phyloP scores from a whole-genome alignment of 1,140 invertebrate species.

The Anagrus nilaparvatae region DNA sequence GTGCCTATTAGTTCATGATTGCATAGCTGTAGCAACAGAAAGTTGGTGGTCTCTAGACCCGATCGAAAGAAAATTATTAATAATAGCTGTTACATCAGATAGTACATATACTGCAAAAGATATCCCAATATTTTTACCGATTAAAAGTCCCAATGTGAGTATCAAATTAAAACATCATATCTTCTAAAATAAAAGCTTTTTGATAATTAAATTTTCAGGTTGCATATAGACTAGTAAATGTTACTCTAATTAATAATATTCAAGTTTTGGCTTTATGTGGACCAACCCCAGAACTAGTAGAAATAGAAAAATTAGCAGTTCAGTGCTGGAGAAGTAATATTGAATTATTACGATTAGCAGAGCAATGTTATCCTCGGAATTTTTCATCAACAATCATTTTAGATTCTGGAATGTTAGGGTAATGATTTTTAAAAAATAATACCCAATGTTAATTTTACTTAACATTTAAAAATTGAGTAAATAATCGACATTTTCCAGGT shows the following conservation, averaged over 20 bases:
- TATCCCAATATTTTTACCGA: constrained; percentile 70
- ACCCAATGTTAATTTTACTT: too few species aligned
- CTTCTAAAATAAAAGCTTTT: constrained; percentile 7
- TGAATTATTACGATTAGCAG: constrained; percentile 52
- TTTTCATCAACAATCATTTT: constrained; percentile 50
- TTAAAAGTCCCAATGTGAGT: constrained; percentile 70
- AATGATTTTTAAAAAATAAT: constrained; percentile 17
- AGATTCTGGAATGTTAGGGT: constrained; percentile 58
- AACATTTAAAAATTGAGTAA: background rate
- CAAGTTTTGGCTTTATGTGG: constrained; percentile 71
- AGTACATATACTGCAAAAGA: constrained; percentile 57
- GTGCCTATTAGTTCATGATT: constrained; percentile 65
- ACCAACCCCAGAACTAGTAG: constrained; percentile 56
- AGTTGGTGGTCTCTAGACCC: constrained; percentile 67
- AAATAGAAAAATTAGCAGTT: constrained; percentile 61
- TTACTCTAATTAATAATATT: constrained; percentile 60
- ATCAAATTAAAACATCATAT: background rate
- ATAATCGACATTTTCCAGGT: background rate
- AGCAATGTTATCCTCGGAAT: constrained; percentile 52
- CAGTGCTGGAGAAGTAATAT: constrained; percentile 63
- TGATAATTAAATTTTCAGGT: constrained; percentile 48
- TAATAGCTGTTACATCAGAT: constrained; percentile 53
- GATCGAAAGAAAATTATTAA: constrained; percentile 63
- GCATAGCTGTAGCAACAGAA: constrained; percentile 64
- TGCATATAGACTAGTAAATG: constrained; percentile 67